A percentile compares a stretch with the other conserved stretches of the same genome.
Evolutionary conservation across 2,797 vertebrate genomes (phyloP).

Genomic region (Pagetopsis macropterus): DNA sequence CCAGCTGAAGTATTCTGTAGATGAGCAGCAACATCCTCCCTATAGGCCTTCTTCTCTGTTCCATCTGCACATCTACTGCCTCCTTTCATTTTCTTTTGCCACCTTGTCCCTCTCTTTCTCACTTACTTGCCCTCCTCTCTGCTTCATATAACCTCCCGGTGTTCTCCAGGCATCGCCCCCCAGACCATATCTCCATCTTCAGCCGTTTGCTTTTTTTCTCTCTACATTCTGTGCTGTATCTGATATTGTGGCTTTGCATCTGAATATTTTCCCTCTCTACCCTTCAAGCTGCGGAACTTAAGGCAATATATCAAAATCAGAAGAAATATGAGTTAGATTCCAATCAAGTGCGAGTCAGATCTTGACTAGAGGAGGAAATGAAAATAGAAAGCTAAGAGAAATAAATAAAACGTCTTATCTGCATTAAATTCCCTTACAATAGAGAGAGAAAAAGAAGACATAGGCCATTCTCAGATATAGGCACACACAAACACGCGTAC

Average conservation of each 20-base stretch:
- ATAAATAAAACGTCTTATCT: constrained; percentile 32
- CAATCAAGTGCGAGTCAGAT: constrained; percentile 35
- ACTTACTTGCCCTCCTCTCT: constrained; percentile 22
- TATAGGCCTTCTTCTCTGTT: constrained; percentile 27
- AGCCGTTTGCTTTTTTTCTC: constrained; percentile 18
- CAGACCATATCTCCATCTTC: constrained; percentile 46
- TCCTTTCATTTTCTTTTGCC: constrained; percentile 48
- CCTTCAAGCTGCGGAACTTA: constrained; percentile 12
- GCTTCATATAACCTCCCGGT: constrained; percentile 20
- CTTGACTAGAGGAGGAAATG: constrained; percentile 25
- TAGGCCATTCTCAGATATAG: neutral
- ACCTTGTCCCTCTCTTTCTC: constrained; percentile 16
- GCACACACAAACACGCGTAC: neutral
- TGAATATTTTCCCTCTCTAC: constrained; percentile 21
- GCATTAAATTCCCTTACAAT: constrained; percentile 18
- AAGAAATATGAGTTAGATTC: constrained; percentile 31
- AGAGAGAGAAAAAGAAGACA: constrained; percentile 1
- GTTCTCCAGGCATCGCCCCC: constrained; percentile 39
- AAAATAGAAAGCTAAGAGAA: constrained; percentile 32
- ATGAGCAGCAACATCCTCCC: constrained; percentile 42
- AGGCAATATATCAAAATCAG: constrained; percentile 27
- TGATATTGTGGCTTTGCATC: constrained; percentile 19
- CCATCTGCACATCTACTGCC: constrained; percentile 28
- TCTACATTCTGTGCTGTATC: constrained; percentile 14
- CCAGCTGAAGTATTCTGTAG: constrained; percentile 32